Conservation (phyloP, 2,888 invertebrate genomes). For the Cancer borealis region DNA sequence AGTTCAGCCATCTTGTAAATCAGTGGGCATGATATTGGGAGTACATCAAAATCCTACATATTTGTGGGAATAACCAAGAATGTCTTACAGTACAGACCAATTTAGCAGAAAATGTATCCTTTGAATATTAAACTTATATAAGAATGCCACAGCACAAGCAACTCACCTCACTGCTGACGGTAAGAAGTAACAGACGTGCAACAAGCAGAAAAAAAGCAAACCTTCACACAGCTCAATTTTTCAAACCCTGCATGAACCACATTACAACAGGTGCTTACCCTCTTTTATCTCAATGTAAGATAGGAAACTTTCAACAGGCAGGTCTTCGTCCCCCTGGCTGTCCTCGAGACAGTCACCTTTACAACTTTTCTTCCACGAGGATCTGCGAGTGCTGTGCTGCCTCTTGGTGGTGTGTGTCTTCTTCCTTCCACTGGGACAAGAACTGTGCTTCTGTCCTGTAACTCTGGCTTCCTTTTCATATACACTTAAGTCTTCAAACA, state of each 20-base stretch:
- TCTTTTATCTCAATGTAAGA: slow-evolving; percentile 61
- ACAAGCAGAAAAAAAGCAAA: neutral
- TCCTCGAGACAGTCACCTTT: slow-evolving; percentile 16
- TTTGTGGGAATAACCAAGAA: neutral
- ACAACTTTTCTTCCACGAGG: slow-evolving; percentile 27
- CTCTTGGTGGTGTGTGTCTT: neutral
- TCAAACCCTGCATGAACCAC: neutral
- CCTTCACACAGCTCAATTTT: neutral
- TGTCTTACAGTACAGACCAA: neutral
- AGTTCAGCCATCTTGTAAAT: neutral
- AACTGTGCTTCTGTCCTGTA: neutral
- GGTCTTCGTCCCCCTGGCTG: slow-evolving; percentile 42
- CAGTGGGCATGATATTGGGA: neutral
- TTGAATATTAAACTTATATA: neutral
- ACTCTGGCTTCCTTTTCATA: slow-evolving; percentile 47
- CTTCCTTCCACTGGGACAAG: neutral
- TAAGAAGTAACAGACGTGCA: slow-evolving; percentile 17
- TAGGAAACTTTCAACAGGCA: slow-evolving; percentile 54
- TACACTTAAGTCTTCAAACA: slow-evolving; percentile 41
- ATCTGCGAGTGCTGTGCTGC: neutral
- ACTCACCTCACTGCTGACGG: neutral
- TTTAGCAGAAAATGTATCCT: neutral
- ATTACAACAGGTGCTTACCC: slow-evolving; percentile 42
- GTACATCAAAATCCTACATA: neutral
- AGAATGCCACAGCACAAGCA: neutral